phyloP scores from a whole-genome alignment of 2,113 vertebrate species.

The Fukomys damarensis region DNA sequence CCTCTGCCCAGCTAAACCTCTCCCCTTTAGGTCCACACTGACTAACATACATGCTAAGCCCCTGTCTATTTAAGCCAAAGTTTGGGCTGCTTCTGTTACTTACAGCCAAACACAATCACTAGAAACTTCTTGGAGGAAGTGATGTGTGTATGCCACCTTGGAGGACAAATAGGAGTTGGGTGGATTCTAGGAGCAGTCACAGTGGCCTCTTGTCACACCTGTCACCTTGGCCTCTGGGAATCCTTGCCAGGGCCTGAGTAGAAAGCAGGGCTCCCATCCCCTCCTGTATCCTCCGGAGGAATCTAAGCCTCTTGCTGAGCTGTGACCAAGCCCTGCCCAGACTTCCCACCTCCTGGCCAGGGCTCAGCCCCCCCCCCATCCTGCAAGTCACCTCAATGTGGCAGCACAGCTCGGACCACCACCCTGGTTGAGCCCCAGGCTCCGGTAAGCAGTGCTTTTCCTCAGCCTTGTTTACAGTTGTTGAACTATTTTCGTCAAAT shows the following conservation, averaged over 20 bases:
- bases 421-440: not conserved
- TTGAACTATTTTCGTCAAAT: constrained; percentile 80
- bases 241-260: fast-evolving
- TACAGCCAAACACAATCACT: not conserved
- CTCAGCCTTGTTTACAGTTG: constrained; percentile 75
- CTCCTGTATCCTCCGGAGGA: fast-evolving
- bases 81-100: not conserved
- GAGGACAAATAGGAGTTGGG: not conserved
- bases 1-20: not conserved
- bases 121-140: not conserved
- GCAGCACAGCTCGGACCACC: not conserved
- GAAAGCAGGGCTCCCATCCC: not conserved
- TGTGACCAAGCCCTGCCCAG: not conserved
- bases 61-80: fast-evolving
- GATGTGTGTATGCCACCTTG: not conserved
- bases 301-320: not conserved
- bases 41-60: not conserved
- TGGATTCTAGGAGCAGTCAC: not conserved
- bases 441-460: not conserved
- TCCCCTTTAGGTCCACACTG: not conserved
- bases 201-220: too few relatives aligned
- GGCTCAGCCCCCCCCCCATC: not conserved
- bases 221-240: not conserved
- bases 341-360: not conserved
- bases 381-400: not conserved